Percentiles rank a stretch among this genome's conserved stretches.
These are phyloP conservation scores for Danaus plexippus DNA, from an alignment of 1,140 invertebrate genomes.

Conservation along the genomic window DNA sequence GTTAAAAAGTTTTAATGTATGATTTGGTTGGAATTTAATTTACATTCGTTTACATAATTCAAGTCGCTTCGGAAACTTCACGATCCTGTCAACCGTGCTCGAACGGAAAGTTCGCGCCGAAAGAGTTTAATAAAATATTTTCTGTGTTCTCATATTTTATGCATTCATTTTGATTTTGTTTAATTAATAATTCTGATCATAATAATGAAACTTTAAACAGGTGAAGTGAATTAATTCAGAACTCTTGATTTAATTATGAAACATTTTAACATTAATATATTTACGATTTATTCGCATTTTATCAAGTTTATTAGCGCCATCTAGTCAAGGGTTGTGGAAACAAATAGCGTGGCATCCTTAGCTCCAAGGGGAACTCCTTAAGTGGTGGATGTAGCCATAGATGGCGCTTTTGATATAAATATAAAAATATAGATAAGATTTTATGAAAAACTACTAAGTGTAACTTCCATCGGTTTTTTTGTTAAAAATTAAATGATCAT, in stretches of 20 bases:
- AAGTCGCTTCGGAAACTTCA: conserved; percentile 31
- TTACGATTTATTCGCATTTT: not conserved
- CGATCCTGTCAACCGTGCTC: no score
- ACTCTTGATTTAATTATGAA: no score
- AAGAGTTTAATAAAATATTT: conserved; percentile 5
- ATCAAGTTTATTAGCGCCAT: conserved; percentile 23
- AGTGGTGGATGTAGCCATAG: conserved; percentile 17
- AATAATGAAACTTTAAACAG: not conserved
- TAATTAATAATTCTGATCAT: no score
- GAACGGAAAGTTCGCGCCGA: not conserved
- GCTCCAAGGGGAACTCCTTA: conserved; percentile 21
- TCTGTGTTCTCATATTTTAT: no score
- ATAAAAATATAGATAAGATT: no score
- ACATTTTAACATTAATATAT: no score
- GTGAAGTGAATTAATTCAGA: not conserved
- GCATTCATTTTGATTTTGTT: no score
- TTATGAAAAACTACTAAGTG: no score
- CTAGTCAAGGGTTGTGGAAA: conserved; percentile 15
- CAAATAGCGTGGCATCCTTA: conserved; percentile 6
- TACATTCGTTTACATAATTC: conserved; percentile 46
- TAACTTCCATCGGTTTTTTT: no score
- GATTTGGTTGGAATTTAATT: conserved; percentile 36
- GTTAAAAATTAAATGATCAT: no score
- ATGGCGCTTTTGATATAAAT: conserved; percentile 8
- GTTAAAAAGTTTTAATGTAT: conserved; percentile 25